phyloP scores from a whole-genome alignment of 2,113 vertebrate genomes.

The Pollimyrus isidori region DNA sequence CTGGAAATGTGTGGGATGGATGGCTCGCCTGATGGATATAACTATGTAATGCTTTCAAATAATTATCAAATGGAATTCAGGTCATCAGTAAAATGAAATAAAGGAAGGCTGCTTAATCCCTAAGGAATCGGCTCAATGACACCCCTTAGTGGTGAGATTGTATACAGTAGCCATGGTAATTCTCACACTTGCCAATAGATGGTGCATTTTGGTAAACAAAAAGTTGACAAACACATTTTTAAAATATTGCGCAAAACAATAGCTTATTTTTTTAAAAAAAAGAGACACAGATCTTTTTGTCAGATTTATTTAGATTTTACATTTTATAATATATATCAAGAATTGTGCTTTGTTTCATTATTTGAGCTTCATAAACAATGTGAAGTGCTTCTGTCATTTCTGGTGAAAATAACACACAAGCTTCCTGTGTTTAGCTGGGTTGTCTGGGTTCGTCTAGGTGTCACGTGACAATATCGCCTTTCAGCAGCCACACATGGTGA shows the following conservation, averaged over 20 bases:
- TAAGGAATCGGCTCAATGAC: background rate
- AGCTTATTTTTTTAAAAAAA: background rate
- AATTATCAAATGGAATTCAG: conserved; percentile 8
- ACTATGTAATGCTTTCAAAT: background rate
- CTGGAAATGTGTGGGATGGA: background rate
- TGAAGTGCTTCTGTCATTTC: background rate
- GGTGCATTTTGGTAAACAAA: conserved; percentile 11
- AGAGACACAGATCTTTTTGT: background rate
- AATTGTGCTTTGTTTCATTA: background rate
- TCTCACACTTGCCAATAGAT: background rate
- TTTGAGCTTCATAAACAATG: background rate
- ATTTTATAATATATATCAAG: background rate
- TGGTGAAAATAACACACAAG: background rate
- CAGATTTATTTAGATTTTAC: background rate
- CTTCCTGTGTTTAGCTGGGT: background rate
- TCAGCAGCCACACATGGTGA: background rate
- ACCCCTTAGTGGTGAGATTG: conserved; percentile 12
- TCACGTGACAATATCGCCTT: background rate
- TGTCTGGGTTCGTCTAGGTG: background rate
- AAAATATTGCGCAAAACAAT: background rate
- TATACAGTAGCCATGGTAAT: background rate
- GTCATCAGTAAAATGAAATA: conserved; percentile 6
- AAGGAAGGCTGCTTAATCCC: background rate
- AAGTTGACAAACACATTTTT: background rate
- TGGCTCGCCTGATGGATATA: background rate